A percentile compares a stretch with the other conserved stretches of the same genome.
phyloP scores from a whole-genome alignment of 2,797 vertebrate species.

The Phalloptychus januarius region DNA sequence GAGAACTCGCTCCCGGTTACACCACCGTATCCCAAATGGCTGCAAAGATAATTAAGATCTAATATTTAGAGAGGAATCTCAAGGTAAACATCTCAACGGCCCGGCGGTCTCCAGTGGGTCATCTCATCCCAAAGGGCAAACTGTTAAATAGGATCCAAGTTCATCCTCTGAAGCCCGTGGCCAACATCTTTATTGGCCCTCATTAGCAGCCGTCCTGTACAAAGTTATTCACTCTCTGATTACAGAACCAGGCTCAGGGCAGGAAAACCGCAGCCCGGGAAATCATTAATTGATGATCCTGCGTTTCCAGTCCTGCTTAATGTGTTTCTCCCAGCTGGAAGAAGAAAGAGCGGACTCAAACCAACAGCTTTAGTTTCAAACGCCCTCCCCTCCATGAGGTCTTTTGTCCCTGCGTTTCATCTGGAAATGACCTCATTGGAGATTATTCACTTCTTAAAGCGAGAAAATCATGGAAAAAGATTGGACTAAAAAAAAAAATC shows the following conservation, averaged over 20 bases:
- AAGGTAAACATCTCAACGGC: conserved; percentile 60
- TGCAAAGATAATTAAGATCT: conserved; percentile 52
- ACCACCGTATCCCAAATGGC: conserved; percentile 37
- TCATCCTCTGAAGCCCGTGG: conserved; percentile 59
- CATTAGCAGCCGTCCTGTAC: conserved; percentile 77
- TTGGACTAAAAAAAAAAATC: neutral
- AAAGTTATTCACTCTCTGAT: conserved; percentile 71
- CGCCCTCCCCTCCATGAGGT: conserved; percentile 15
- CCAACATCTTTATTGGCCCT: conserved; percentile 71
- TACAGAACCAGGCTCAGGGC: conserved; percentile 73
- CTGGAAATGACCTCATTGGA: conserved; percentile 56
- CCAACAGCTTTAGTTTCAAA: conserved; percentile 46
- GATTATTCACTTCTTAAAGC: conserved; percentile 33
- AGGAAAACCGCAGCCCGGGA: conserved; percentile 65
- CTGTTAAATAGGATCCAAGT: conserved; percentile 69
- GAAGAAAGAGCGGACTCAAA: conserved; percentile 32
- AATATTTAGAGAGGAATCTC: conserved; percentile 56
- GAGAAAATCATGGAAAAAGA: neutral
- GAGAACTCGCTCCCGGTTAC: conserved; percentile 19
- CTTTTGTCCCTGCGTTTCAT: conserved; percentile 13
- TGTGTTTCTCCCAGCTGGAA: conserved; percentile 45
- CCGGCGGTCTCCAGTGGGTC: conserved; percentile 46
- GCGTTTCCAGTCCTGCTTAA: conserved; percentile 47
- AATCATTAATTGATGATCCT: conserved; percentile 78
- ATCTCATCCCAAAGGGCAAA: conserved; percentile 59